Conservation (phyloP, 2,797 vertebrate genomes). For the Linurgus olivaceus region DNA sequence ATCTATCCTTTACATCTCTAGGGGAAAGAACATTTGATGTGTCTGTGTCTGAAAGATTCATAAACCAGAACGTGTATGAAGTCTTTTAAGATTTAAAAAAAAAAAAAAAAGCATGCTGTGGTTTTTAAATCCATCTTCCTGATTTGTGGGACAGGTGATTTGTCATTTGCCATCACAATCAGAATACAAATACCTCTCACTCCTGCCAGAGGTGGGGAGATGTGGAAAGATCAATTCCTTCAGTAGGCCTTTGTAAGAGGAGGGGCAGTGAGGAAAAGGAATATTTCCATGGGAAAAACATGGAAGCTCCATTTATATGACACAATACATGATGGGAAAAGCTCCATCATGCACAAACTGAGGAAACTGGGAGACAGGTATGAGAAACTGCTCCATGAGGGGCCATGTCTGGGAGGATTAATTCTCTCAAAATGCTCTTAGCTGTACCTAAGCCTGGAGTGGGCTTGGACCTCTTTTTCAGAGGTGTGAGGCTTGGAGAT, state of each 20-base stretch:
- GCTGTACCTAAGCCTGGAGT: background rate
- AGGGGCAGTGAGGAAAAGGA: background rate
- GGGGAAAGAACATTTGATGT: background rate
- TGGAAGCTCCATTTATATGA: background rate
- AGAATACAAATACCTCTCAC: background rate
- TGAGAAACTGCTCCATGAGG: background rate
- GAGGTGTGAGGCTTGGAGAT: background rate
- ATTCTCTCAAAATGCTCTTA: background rate
- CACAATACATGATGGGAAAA: background rate
- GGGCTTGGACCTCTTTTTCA: background rate
- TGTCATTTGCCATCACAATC: background rate
- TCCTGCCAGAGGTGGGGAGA: background rate
- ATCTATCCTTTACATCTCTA: background rate
- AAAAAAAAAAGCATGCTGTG: background rate
- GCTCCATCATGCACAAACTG: background rate
- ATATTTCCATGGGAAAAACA: background rate
- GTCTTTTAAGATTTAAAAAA: background rate
- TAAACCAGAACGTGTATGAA: background rate
- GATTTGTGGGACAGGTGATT: background rate
- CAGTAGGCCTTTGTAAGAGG: background rate
- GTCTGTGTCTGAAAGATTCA: background rate
- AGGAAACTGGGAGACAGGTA: background rate
- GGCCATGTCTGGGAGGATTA: background rate
- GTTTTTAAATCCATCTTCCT: background rate
- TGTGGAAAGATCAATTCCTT: background rate